Percentiles rank a stretch among this genome's conserved stretches.
These are phyloP conservation scores for Canis aureus DNA, from an alignment of 2,113 vertebrate genomes.

Conservation along the genomic window DNA sequence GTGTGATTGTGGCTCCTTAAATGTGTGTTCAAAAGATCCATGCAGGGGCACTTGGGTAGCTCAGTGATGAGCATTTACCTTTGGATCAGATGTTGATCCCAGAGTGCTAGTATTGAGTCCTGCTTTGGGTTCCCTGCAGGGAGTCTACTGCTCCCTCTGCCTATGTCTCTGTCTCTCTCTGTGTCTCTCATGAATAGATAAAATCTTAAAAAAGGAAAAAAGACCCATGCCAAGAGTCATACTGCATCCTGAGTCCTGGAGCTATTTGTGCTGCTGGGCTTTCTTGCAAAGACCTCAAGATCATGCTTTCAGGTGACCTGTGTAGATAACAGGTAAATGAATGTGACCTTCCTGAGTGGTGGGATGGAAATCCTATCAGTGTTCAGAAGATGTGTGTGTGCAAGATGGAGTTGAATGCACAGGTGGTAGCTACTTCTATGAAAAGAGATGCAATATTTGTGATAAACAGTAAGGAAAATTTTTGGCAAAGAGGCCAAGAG, in stretches of 20 bases:
- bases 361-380: slow-evolving; percentile 87
- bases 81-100: no score
- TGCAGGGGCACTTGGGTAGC: no score
- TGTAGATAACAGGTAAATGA: slow-evolving; percentile 86
- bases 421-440: background rate
- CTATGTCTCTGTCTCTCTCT: no score
- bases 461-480: slow-evolving; percentile 19
- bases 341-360: slow-evolving; percentile 94
- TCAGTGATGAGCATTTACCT: no score
- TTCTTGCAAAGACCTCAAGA: slow-evolving; percentile 57
- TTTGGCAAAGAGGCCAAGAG: slow-evolving; percentile 43
- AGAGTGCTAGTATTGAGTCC: no score
- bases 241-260: background rate
- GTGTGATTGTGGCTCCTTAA: background rate
- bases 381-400: slow-evolving; percentile 89
- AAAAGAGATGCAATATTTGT: background rate
- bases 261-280: background rate
- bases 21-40: background rate
- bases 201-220: no score
- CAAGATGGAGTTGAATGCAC: slow-evolving; percentile 90
- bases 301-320: slow-evolving; percentile 83
- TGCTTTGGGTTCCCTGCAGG: no score
- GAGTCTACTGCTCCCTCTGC: no score
- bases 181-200: no score
- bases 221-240: no score